Base-by-base conservation (phyloP, 2,888 invertebrate genomes). In the Leucania comma region DNA sequence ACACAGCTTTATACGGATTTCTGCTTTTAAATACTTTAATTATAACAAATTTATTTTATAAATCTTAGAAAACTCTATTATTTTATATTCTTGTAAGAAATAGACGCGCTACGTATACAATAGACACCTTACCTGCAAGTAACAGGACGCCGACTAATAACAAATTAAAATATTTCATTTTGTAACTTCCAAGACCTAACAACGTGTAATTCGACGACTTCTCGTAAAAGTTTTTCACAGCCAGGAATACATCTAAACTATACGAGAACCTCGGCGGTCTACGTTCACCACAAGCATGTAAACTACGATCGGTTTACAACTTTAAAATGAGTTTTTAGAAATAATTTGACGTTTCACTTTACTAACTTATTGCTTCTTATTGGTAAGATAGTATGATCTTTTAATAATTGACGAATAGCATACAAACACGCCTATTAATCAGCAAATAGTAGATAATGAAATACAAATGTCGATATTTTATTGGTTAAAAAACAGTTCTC, bases 91-190 rank as follows among this genome's bases (percentile, higher is more conserved):
- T 3, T 38, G 48, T 58, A 56, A 32, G 35, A 57, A 60, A 35
- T 51, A 53, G 10, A 70, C 59, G 64, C 76, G 80, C 83, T 81
- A 87, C 85, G 86, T 87, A 79, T 83, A 78, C 87, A 88, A 29
- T 32, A 77, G 81, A 77, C 86, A 88, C 73, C 87, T 92, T 87
- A 96, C 96, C 96, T 90, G 94, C 87, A 54, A 96, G 86, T 60
- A 95, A 88, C 85, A 96, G 90, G 86, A 94, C 81, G 82, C 92
- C 90, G 75, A 94, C 82, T 65, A 92, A 88, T 80, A 94, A 81
- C 84, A 94, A 88, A 71, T 95, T 81, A 78, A 92, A 88, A 87
- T 93, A 92, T 86, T 95, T 96, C 96, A 96, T 95, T 78, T 75
- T 83, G 74, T 71, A 70, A 64, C 63, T 76, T 54, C 42, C 57